Evolutionary conservation across 2,113 vertebrate species (phyloP), one percentile per base, ranked within the genome.

Genomic region (Etheostoma cragini): DNA sequence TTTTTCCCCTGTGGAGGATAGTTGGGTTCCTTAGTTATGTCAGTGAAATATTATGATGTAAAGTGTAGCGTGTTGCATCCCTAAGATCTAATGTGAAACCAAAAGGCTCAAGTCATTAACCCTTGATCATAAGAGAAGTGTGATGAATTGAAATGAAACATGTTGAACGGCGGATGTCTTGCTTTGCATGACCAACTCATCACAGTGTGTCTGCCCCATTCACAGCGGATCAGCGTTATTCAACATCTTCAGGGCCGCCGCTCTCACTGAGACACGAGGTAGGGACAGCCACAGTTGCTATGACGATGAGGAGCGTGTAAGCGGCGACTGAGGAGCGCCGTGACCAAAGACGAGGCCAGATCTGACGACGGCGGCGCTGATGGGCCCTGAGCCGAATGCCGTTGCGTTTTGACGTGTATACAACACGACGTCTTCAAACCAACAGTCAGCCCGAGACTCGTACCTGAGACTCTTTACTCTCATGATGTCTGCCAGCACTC

Each of bases 251-350:
- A 81, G 54, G 79, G 86, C 79, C 68, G 53, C 16, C 76, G 67
- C 72, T 70, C 46, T 74, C 57, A 17, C 69, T 30, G 65, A 75
- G 74, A 85, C 72, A 85, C 4, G 45, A 90, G 77, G 84, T 73
- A 75, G 80, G 57, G 72, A 88, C 89, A 87, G 85, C 58, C 68
- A 79, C 86, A 75, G 93, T 94, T 93, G 87, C 94, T 80, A 94
- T 94, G 92, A 88, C 56, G 50, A 95, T 76, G 78, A 62, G 86
- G 71, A 75, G 67, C 17, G 50, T 68, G 82, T 66, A 85, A 90
- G 88, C 45, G 78, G 71, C 63, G 86, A 80, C 76, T 54, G 82
- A 83, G 76, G 85, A 83, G 75, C 19, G 35, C 66, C 21, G 50
- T 73, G 89, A 89, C 86, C 88, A 90, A 89, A 90, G 93, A 93